Conservation (phyloP, 1,140 invertebrate species). For the Platyscapa corneri region DNA sequence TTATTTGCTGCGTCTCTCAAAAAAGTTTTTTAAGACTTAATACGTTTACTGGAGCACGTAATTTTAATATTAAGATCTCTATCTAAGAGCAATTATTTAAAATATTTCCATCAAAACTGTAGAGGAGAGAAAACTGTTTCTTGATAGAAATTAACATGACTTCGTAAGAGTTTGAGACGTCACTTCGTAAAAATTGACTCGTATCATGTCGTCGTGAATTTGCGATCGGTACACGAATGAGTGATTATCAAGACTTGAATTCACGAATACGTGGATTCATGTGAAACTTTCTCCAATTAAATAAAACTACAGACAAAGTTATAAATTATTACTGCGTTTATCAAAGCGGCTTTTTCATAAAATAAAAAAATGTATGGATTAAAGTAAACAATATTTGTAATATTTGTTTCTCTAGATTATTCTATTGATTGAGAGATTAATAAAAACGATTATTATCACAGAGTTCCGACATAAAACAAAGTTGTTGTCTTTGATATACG, state of each 20-base stretch:
- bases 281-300: no score
- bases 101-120: neutral
- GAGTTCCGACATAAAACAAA: no score
- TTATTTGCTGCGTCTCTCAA: no score
- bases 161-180: neutral
- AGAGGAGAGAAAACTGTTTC: no score
- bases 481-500: no score
- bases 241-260: no score
- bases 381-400: neutral
- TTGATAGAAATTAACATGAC: no score
- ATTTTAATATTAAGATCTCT: neutral
- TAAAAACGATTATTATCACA: no score
- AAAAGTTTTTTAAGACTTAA: neutral
- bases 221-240: no score
- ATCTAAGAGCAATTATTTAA: neutral
- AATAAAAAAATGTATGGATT: neutral
- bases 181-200: neutral
- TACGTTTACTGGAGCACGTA: neutral
- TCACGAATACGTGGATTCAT: no score
- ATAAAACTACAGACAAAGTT: no score
- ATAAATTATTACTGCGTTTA: neutral
- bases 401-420: neutral
- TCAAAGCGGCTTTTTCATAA: neutral
- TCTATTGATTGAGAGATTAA: neutral
- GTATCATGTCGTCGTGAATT: neutral